Percentiles rank a stretch among this genome's conserved stretches.
Conservation (phyloP, 2,888 invertebrate species). For the Xestia rhomboidea region DNA sequence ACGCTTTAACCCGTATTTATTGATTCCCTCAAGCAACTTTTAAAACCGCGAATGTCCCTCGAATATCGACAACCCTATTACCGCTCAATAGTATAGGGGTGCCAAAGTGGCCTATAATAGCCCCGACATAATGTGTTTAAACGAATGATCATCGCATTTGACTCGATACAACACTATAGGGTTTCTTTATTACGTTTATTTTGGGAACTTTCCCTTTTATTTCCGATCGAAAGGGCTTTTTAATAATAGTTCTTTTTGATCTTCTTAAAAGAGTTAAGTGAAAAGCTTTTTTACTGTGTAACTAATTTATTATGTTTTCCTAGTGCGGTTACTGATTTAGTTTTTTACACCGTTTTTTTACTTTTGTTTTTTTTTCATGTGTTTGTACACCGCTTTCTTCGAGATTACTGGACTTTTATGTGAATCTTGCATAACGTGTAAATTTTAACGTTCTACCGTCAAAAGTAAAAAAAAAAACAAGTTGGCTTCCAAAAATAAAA, state of each 20-base stretch:
- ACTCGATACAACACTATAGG: slow-evolving; percentile 60
- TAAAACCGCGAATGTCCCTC: not conserved
- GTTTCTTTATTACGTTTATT: slow-evolving; percentile 64
- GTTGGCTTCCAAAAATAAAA: not conserved
- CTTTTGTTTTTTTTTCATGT: not conserved
- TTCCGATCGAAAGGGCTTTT: slow-evolving; percentile 60
- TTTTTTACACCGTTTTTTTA: not conserved
- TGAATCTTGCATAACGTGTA: not conserved
- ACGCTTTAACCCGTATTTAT: not conserved
- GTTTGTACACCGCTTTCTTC: not conserved
- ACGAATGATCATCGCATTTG: slow-evolving; percentile 69
- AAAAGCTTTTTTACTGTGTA: slow-evolving; percentile 56
- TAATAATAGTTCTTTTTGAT: slow-evolving; percentile 60
- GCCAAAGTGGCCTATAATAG: slow-evolving; percentile 74
- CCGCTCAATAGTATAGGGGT: slow-evolving; percentile 63
- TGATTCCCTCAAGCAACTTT: not conserved
- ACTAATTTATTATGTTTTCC: slow-evolving; percentile 58
- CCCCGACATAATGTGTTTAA: slow-evolving; percentile 67
- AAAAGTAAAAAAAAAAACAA: not conserved
- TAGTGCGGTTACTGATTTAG: slow-evolving; percentile 18
- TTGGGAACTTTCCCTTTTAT: slow-evolving; percentile 60
- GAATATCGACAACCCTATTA: slow-evolving; percentile 58
- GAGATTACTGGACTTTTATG: not conserved
- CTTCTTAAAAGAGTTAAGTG: slow-evolving; percentile 50
- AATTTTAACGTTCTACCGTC: too few species aligned